phyloP scores from a whole-genome alignment of 2,888 invertebrate genomes.

The Ypsolopha scabrella region DNA sequence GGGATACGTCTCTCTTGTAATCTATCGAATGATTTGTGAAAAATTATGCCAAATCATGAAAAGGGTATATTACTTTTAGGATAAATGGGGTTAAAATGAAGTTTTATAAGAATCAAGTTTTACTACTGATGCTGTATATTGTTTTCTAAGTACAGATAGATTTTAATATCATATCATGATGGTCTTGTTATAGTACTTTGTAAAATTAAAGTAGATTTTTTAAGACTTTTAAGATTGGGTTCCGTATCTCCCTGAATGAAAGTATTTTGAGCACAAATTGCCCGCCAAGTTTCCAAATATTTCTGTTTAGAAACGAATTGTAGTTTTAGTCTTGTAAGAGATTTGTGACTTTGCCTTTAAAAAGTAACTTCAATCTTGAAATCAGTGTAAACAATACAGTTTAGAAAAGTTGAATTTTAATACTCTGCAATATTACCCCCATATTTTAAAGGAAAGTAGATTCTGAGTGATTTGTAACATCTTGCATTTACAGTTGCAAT shows the following conservation, averaged over 20 bases:
- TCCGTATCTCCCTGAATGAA: background rate
- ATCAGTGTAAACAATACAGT: too few species aligned
- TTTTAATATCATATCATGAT: slow-evolving; percentile 55
- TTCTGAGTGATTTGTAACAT: background rate
- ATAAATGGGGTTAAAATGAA: slow-evolving; percentile 54
- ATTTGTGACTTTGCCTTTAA: too few species aligned
- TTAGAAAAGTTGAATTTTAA: background rate
- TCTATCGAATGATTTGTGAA: slow-evolving; percentile 47
- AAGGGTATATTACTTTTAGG: slow-evolving; percentile 65
- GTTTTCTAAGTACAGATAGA: slow-evolving; percentile 58
- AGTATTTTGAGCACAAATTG: slow-evolving; percentile 21
- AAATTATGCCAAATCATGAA: slow-evolving; percentile 62
- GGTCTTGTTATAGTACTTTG: slow-evolving; percentile 39
- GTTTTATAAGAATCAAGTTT: slow-evolving; percentile 62
- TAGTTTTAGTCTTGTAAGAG: too few species aligned
- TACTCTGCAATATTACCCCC: background rate
- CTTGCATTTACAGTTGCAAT: background rate
- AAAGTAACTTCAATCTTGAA: too few species aligned
- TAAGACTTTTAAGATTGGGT: slow-evolving; percentile 23
- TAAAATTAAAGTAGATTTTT: slow-evolving; percentile 36
- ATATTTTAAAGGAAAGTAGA: background rate
- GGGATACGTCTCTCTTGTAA: slow-evolving; percentile 53
- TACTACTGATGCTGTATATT: slow-evolving; percentile 53
- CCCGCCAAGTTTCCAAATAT: too few species aligned
- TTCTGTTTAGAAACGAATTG: too few species aligned